Base-by-base conservation (phyloP, 2,797 vertebrate species). In the Fistularia commersonii region DNA sequence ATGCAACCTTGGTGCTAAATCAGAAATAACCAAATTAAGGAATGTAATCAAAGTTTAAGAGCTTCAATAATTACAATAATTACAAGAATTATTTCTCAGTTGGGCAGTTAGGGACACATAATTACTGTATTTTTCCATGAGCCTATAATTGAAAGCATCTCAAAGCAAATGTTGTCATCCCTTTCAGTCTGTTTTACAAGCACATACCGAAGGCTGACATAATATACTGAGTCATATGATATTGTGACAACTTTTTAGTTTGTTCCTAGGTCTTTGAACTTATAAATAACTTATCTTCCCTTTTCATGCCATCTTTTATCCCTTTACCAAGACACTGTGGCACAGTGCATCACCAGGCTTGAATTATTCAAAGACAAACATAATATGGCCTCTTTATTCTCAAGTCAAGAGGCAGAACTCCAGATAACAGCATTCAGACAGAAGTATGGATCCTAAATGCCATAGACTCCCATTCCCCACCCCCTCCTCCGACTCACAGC, bases 401-500 rank as follows among this genome's bases (percentile, higher is more conserved):
- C 0, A 6, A 49, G 39, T 61, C 12, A 39, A 41, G 43, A 33
- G 39, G 40, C 14, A 54, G 46, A 47, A 48, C 33, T 65, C 7
- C 41, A 34, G 10, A 32, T 32, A 34, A 50, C 40, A 13, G 43
- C 3, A 3, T 8, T 11, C 44, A 45, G 36, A 54, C 8, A 8
- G 38, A 33, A 66, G 72, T 47, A 64, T 46, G 41, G 36, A 68
- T 1, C 15, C 48, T 12, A 7, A 42, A 51, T 7, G 11, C 33
- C n/a, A n/a, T 3, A 15, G 13, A 37, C 11, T 54, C 38, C 14
- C 11, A 38, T 12, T 8, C 42, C 36, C 45, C 13, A 3, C 6
- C 15, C 32, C 8, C 7, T 49, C 6, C 56, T 51, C 35, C 35
- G 11, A 91, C 91, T 91, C 82, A 92, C 91, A 81, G 90, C 88